phyloP scores from a whole-genome alignment of 2,888 invertebrate genomes.

The Pseudococcus jackbeardsleyi region DNA sequence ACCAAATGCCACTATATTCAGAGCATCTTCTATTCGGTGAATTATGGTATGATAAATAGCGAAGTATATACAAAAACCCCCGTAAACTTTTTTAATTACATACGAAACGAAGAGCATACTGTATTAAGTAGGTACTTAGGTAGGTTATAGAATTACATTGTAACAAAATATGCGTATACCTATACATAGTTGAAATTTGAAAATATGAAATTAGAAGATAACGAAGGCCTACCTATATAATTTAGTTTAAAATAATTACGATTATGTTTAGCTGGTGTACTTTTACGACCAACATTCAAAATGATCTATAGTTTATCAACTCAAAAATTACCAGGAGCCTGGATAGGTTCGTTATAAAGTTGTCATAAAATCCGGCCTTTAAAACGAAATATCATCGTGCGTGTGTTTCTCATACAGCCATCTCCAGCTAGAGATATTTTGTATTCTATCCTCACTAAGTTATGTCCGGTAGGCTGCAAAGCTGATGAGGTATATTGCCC shows the following conservation, averaged over 20 bases:
- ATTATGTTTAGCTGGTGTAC: background rate
- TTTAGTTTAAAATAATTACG: too few relatives aligned
- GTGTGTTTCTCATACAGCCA: background rate
- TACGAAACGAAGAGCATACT: background rate
- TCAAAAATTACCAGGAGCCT: background rate
- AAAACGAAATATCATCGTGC: conserved; percentile 9
- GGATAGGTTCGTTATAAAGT: background rate
- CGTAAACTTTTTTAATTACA: conserved; percentile 33
- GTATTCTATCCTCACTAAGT: too few relatives aligned
- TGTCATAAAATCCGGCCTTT: background rate
- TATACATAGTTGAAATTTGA: too few relatives aligned
- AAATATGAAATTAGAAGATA: too few relatives aligned
- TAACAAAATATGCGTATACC: too few relatives aligned
- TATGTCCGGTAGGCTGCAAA: background rate
- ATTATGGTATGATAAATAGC: conserved; percentile 10
- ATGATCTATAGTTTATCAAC: background rate
- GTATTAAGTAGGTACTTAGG: background rate
- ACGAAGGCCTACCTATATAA: too few relatives aligned
- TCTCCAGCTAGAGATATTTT: background rate
- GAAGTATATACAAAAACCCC: background rate
- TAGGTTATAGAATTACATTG: too few relatives aligned
- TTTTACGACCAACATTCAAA: background rate
- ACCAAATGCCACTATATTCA: background rate
- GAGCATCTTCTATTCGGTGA: background rate
- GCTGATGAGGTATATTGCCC: background rate